Conservation (phyloP, 2,888 invertebrate genomes). For the Tribolium freemani region DNA sequence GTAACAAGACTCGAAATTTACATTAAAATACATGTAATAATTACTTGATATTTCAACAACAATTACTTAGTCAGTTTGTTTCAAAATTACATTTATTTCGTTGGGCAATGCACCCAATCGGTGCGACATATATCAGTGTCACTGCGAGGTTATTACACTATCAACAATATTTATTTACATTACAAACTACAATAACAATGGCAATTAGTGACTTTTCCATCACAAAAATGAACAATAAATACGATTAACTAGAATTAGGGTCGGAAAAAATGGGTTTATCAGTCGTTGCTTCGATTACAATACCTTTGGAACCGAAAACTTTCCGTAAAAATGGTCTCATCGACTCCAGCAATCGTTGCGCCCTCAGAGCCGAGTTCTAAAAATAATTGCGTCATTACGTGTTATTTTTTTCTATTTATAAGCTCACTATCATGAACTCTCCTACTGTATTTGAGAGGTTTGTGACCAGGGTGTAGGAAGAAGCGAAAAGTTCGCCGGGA, state of each 20-base stretch:
- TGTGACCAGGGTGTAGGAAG: conserved; percentile 78
- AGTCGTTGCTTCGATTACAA: conserved; percentile 74
- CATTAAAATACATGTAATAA: neutral
- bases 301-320: conserved; percentile 81
- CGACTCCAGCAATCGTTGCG: conserved; percentile 79
- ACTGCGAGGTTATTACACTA: neutral
- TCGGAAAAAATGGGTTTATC: conserved; percentile 66
- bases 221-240: neutral
- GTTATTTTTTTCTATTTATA: neutral
- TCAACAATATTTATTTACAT: neutral
- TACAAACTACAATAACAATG: neutral
- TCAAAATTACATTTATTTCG: conserved; percentile 2
- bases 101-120: neutral
- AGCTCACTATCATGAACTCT: conserved; percentile 76
- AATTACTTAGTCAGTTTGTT: neutral
- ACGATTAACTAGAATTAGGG: conserved; percentile 40
- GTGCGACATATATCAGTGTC: neutral
- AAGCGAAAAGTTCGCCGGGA: conserved; percentile 77
- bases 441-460: conserved; percentile 77
- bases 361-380: conserved; percentile 84
- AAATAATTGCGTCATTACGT: conserved; percentile 59
- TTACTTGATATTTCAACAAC: conserved; percentile 7
- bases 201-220: neutral
- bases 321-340: conserved; percentile 83
- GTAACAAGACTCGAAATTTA: neutral